phyloP scores from a whole-genome alignment of 2,888 invertebrate genomes.

The Drosophila paramelanica region DNA sequence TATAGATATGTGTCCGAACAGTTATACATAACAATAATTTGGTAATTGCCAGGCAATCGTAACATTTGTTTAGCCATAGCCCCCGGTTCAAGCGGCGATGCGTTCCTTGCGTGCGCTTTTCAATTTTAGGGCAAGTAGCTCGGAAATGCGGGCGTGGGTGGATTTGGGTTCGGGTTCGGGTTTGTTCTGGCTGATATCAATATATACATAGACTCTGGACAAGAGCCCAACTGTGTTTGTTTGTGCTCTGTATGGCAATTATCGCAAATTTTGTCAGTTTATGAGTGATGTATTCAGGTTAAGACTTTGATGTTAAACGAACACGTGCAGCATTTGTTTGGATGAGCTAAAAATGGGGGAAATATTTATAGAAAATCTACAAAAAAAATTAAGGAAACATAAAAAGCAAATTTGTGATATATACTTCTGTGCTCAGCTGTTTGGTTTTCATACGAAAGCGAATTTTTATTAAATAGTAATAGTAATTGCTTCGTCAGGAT shows the following conservation, averaged over 20 bases:
- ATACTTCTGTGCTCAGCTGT: too few species aligned
- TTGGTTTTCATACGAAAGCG: too few species aligned
- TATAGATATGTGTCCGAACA: constrained; percentile 61
- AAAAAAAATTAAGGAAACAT: not conserved
- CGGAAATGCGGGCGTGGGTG: constrained; percentile 55
- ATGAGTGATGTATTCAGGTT: constrained; percentile 62
- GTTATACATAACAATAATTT: constrained; percentile 79
- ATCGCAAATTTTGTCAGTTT: constrained; percentile 53
- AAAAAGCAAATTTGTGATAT: too few species aligned
- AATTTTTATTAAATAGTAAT: too few species aligned
- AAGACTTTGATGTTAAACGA: constrained; percentile 30
- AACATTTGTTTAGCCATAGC: constrained; percentile 60
- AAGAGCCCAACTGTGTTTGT: constrained; percentile 62
- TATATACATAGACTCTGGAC: constrained; percentile 45
- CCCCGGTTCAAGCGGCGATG: constrained; percentile 32
- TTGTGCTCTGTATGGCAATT: constrained; percentile 63
- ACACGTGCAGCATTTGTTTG: constrained; percentile 50
- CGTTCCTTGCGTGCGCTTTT: constrained; percentile 70
- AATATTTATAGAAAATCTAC: not conserved
- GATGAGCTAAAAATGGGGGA: constrained; percentile 1
- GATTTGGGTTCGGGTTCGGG: constrained; percentile 2
- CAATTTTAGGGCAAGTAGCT: constrained; percentile 60
- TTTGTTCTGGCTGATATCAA: constrained; percentile 28
- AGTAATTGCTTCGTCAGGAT: too few species aligned
- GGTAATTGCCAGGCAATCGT: constrained; percentile 79